These are phyloP conservation scores for Chascanopsetta lugubris DNA, from an alignment of 2,113 vertebrate species.

Conservation along the genomic window DNA sequence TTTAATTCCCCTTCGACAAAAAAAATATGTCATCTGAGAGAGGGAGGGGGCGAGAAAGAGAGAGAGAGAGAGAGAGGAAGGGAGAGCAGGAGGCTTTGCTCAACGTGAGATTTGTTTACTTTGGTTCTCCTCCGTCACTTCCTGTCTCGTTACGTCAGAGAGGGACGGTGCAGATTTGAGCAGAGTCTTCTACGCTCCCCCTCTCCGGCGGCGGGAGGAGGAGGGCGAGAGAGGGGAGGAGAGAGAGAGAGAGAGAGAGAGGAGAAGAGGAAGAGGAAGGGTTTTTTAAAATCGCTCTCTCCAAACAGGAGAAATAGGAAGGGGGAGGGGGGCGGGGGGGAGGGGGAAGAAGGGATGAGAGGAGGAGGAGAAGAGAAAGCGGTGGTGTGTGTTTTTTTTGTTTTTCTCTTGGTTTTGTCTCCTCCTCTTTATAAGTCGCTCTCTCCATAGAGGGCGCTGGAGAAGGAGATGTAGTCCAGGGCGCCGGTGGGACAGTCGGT, in stretches of 20 bases:
- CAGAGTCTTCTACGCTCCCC: conserved; percentile 59
- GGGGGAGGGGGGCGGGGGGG: neutral
- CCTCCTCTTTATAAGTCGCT: conserved; percentile 92
- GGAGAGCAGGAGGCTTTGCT: conserved; percentile 60
- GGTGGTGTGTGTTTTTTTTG: too few relatives aligned
- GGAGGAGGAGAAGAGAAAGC: conserved; percentile 15
- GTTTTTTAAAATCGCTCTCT: conserved; percentile 49
- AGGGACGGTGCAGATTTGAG: conserved; percentile 47
- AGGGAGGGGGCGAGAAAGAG: conserved; percentile 7
- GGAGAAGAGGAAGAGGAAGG: conserved; percentile 37
- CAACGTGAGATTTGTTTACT: conserved; percentile 7
- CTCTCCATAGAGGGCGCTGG: conserved; percentile 91
- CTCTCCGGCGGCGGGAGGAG: conserved; percentile 35
- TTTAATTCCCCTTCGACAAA: conserved; percentile 75
- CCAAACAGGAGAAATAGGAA: conserved; percentile 50
- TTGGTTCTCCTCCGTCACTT: conserved; percentile 22
- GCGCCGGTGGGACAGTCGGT: conserved; percentile 77
- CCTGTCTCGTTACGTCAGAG: conserved; percentile 34
- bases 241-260: conserved; percentile 37
- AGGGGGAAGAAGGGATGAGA: conserved; percentile 24
- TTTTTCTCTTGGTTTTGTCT: too few relatives aligned
- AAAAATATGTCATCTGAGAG: conserved; percentile 46
- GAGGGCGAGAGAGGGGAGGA: neutral
- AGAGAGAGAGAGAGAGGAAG: conserved; percentile 8
- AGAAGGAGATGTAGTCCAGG: conserved; percentile 94